Percentiles rank a stretch among this genome's conserved stretches.
Evolutionary conservation across 2,888 invertebrate genomes (phyloP).

Genomic region (Dichetophora obliterata): DNA sequence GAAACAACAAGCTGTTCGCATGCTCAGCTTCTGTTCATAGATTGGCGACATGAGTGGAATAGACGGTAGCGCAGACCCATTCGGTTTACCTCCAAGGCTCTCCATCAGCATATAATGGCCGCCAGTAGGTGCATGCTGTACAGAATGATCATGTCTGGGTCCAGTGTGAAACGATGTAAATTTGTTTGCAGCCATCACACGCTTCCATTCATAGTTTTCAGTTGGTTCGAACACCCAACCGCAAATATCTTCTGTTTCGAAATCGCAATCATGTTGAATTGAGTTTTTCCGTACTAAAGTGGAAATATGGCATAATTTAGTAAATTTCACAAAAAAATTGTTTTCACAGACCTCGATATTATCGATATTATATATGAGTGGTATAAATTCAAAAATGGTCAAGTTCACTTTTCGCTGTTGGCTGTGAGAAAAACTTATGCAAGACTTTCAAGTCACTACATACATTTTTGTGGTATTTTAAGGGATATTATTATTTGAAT

Average conservation of each 20-base stretch:
- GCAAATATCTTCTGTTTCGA: conserved; percentile 74
- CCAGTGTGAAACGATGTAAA: conserved; percentile 72
- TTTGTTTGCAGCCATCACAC: conserved; percentile 72
- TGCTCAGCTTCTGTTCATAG: conserved; percentile 72
- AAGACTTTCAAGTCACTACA: too few species aligned
- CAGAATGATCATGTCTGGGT: conserved; percentile 83
- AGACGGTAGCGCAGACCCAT: conserved; percentile 71
- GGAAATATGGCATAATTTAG: background rate
- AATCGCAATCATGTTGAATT: conserved; percentile 60
- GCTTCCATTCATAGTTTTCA: conserved; percentile 76
- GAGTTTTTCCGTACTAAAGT: conserved; percentile 40
- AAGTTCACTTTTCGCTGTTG: too few species aligned
- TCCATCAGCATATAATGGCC: conserved; percentile 90
- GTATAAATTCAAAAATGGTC: too few species aligned
- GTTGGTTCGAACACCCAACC: conserved; percentile 80
- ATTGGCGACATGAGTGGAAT: conserved; percentile 83
- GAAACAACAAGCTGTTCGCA: conserved; percentile 72
- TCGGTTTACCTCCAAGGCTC: conserved; percentile 73
- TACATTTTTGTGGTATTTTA: too few species aligned
- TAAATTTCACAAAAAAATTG: background rate
- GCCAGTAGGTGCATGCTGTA: conserved; percentile 70
- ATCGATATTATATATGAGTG: too few species aligned
- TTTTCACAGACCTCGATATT: too few species aligned
- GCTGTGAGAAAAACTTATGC: too few species aligned
- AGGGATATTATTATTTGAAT: too few species aligned